phyloP scores from a whole-genome alignment of 37 sponge, comb jelly and placozoan genomes.

The Oscarella lobularis region DNA sequence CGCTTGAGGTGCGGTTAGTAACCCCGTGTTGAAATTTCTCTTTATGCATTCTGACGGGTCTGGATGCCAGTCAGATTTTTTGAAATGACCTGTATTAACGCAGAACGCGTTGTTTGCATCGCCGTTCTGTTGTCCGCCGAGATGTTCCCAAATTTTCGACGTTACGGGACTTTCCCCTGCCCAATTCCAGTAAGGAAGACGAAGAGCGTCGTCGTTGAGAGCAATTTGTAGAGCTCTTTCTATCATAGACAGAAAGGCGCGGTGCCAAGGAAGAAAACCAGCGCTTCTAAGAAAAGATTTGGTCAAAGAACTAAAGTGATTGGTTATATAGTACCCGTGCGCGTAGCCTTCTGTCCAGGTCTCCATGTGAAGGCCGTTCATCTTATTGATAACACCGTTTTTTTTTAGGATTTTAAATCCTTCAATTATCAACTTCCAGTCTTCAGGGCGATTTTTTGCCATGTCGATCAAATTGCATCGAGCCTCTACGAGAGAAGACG shows the following conservation, averaged over 20 bases:
- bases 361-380: background rate
- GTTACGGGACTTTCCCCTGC: background rate
- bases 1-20: background rate
- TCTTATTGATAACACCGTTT: background rate
- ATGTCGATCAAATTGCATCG: background rate
- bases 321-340: background rate
- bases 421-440: background rate
- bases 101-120: background rate
- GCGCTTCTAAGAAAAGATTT: background rate
- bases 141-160: background rate
- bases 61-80: background rate
- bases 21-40: background rate
- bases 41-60: background rate
- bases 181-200: slow-evolving; percentile 1
- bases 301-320: too few relatives aligned
- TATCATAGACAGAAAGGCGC: background rate
- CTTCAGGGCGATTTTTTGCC: background rate
- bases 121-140: background rate
- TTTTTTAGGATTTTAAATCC: background rate
- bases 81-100: background rate
- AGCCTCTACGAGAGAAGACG: background rate
- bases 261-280: background rate
- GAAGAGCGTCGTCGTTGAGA: background rate
- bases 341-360: background rate
- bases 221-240: background rate